Evolutionary conservation across 2,888 invertebrate species (phyloP).

Genomic region (Entomobrya proxima): DNA sequence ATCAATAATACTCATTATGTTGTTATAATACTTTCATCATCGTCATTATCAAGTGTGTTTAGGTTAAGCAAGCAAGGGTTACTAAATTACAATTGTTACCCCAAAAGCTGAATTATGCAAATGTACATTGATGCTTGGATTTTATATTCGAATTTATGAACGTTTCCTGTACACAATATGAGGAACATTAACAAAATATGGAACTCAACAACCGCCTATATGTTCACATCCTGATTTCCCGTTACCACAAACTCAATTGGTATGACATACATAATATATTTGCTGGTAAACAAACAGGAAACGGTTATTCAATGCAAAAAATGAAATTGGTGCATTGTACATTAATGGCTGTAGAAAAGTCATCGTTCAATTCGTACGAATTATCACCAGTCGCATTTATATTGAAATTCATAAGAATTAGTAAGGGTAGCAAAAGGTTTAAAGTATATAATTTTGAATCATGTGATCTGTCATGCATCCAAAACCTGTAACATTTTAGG

Average conservation of each 20-base stretch:
- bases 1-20: not conserved
- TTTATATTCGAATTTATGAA: not conserved
- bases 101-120: not conserved
- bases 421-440: too few relatives aligned
- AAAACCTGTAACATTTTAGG: too few relatives aligned
- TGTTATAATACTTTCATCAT: slow-evolving; percentile 1
- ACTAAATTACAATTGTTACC: slow-evolving; percentile 16
- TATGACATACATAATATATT: not conserved
- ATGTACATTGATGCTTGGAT: not conserved
- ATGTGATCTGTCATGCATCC: too few relatives aligned
- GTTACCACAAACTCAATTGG: slow-evolving; percentile 48
- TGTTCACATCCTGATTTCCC: slow-evolving; percentile 20
- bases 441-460: too few relatives aligned
- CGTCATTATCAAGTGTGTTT: slow-evolving; percentile 2
- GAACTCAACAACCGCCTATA: not conserved
- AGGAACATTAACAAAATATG: not conserved
- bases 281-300: slow-evolving; percentile 40
- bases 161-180: not conserved
- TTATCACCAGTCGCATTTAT: too few relatives aligned
- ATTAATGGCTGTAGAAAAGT: too few relatives aligned
- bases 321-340: too few relatives aligned
- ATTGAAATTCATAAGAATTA: too few relatives aligned
- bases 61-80: slow-evolving; percentile 2
- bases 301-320: not conserved
- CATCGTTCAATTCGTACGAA: too few relatives aligned